Percentiles rank a stretch among this genome's conserved stretches.
phyloP scores from a whole-genome alignment of 2,888 invertebrate genomes.

The Drosophila engyochracea region DNA sequence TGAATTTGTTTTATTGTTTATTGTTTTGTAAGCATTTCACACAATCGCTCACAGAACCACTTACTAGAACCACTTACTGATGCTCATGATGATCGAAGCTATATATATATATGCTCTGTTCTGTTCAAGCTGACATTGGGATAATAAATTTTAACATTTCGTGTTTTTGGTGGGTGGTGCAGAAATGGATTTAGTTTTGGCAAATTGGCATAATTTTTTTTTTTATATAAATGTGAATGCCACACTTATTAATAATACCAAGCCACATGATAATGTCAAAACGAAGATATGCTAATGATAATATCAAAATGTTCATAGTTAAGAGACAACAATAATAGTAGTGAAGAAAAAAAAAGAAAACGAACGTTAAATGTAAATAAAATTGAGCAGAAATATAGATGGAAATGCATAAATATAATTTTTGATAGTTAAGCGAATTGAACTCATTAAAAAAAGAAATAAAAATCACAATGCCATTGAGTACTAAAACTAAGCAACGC shows the following conservation, averaged over 20 bases:
- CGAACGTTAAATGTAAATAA: conserved; percentile 62
- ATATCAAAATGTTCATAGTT: conserved; percentile 81
- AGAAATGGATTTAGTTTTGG: conserved; percentile 47
- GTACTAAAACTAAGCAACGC: conserved; percentile 42
- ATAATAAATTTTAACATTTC: conserved; percentile 66
- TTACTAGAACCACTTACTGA: conserved; percentile 17
- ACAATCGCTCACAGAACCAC: conserved; percentile 26
- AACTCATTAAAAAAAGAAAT: conserved; percentile 55
- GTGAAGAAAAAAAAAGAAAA: conserved; percentile 44
- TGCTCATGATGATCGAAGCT: conserved; percentile 19
- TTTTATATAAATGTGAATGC: conserved; percentile 57
- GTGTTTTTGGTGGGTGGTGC: conserved; percentile 42
- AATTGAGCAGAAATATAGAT: conserved; percentile 21
- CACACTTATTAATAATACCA: conserved; percentile 24
- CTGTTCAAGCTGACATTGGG: conserved; percentile 46
- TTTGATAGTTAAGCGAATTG: conserved; percentile 70
- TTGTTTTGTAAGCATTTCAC: conserved; percentile 11
- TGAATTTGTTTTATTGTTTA: conserved; percentile 23
- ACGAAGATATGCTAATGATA: conserved; percentile 54
- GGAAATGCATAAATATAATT: conserved; percentile 54
- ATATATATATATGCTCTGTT: conserved; percentile 22
- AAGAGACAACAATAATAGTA: conserved; percentile 56
- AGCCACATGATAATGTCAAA: conserved; percentile 20
- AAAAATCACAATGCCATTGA: conserved; percentile 30
- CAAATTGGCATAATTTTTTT: conserved; percentile 56